Percentiles rank a stretch among this genome's conserved stretches.
Evolutionary conservation across 1,140 invertebrate genomes (phyloP).

Genomic region (Pseudachorutes palmiensis): DNA sequence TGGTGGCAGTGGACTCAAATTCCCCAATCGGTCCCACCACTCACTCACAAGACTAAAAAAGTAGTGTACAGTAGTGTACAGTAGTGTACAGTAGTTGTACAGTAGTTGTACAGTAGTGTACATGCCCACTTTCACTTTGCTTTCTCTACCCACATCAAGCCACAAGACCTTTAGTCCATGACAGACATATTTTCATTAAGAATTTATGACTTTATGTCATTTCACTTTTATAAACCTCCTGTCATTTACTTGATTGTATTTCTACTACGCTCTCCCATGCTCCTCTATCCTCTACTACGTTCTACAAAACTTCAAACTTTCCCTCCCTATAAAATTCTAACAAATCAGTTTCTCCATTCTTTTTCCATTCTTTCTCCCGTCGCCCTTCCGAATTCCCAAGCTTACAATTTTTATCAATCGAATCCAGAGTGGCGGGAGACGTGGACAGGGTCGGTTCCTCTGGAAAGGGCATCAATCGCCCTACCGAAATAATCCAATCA

Average conservation of each 20-base stretch:
- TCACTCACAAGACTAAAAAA: too few species aligned
- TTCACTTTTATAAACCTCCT: conserved; percentile 28
- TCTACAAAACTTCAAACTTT: background rate
- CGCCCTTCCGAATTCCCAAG: background rate
- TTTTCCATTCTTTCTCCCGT: background rate
- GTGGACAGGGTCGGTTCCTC: conserved; percentile 46
- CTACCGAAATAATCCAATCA: conserved; percentile 44
- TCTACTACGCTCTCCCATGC: background rate
- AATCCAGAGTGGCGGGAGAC: background rate
- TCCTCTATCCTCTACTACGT: background rate
- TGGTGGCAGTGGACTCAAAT: conserved; percentile 9
- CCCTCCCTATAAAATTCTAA: conserved; percentile 10
- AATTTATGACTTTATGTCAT: conserved; percentile 32
- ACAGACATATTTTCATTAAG: conserved; percentile 28
- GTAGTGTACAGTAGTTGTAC: too few species aligned
- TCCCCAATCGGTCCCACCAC: conserved; percentile 31
- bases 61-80: too few species aligned
- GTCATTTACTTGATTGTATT: conserved; percentile 9
- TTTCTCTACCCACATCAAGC: too few species aligned
- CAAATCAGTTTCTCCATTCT: conserved; percentile 30
- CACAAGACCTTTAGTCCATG: background rate
- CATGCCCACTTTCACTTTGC: background rate
- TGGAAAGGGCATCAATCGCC: conserved; percentile 47
- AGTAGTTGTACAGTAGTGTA: too few species aligned
- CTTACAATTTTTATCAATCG: background rate